phyloP scores from a whole-genome alignment of 1,140 invertebrate species.

The Scaptodrosophila lebanonensis region DNA sequence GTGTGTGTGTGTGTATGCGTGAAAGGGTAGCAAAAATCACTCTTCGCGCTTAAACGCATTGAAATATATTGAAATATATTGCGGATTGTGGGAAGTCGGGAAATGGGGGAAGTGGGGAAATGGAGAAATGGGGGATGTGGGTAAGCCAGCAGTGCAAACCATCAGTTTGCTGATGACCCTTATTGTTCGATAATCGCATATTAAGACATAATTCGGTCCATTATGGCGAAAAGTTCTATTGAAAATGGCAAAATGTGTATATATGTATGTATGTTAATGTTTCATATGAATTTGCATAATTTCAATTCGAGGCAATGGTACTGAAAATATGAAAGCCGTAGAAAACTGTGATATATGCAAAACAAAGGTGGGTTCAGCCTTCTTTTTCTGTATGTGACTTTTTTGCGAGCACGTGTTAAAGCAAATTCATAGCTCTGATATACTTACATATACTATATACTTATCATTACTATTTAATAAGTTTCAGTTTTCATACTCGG shows the following conservation, averaged over 20 bases:
- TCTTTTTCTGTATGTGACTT: too few relatives aligned
- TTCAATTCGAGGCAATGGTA: too few relatives aligned
- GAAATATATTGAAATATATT: slow-evolving; percentile 74
- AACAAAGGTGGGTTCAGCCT: too few relatives aligned
- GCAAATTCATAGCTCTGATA: too few relatives aligned
- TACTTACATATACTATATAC: too few relatives aligned
- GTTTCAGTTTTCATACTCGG: too few relatives aligned
- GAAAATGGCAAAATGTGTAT: neutral
- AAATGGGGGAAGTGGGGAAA: neutral
- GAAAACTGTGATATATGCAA: too few relatives aligned
- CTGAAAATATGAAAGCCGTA: too few relatives aligned
- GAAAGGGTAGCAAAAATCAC: slow-evolving; percentile 33
- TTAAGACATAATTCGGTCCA: slow-evolving; percentile 12
- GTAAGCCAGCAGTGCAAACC: slow-evolving; percentile 22
- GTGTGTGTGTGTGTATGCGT: neutral
- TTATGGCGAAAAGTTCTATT: neutral
- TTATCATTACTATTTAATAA: too few relatives aligned
- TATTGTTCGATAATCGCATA: slow-evolving; percentile 43
- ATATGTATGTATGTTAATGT: too few relatives aligned
- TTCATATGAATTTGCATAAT: too few relatives aligned
- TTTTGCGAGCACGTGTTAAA: too few relatives aligned
- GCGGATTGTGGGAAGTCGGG: slow-evolving; percentile 19
- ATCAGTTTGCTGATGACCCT: slow-evolving; percentile 29
- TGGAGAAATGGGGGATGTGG: slow-evolving; percentile 15
- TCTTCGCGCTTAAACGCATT: slow-evolving; percentile 62